Conservation (phyloP, 2,888 invertebrate genomes). For the Drosophila subsilvestris region DNA sequence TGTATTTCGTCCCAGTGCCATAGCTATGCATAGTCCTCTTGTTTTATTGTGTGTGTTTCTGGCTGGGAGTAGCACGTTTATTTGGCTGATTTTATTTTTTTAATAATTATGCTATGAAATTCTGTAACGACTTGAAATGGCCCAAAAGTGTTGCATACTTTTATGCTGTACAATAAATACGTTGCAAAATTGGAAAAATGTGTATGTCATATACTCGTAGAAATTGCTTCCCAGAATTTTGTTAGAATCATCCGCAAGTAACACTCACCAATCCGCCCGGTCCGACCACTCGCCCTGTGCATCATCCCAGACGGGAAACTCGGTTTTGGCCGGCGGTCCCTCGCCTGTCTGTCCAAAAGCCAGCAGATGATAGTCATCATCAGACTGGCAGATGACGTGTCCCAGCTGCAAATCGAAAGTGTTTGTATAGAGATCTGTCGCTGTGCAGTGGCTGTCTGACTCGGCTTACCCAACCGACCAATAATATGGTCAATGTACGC, state of each 20-base stretch:
- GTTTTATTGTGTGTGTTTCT: too few relatives aligned
- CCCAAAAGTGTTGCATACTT: neutral
- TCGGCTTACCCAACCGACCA: constrained; percentile 25
- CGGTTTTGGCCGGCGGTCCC: constrained; percentile 33
- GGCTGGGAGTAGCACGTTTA: too few relatives aligned
- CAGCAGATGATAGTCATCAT: constrained; percentile 16
- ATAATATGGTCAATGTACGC: constrained; percentile 25
- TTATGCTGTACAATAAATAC: neutral
- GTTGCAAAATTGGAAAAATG: neutral
- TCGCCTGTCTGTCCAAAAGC: constrained; percentile 39
- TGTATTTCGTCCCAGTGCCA: too few relatives aligned
- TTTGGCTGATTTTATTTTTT: too few relatives aligned
- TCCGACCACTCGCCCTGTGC: constrained; percentile 60
- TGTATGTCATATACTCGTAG: too few relatives aligned
- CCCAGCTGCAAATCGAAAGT: constrained; percentile 41
- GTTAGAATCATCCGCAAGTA: neutral
- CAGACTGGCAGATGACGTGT: constrained; percentile 42
- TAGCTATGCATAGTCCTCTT: too few relatives aligned
- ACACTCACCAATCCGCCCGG: constrained; percentile 21
- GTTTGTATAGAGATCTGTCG: neutral
- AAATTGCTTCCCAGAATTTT: too few relatives aligned
- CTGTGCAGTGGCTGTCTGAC: neutral
- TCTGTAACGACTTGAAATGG: neutral
- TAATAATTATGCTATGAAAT: neutral
- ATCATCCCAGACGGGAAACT: constrained; percentile 74